phyloP scores from a whole-genome alignment of 1,140 invertebrate species.

The Penaeus indicus region DNA sequence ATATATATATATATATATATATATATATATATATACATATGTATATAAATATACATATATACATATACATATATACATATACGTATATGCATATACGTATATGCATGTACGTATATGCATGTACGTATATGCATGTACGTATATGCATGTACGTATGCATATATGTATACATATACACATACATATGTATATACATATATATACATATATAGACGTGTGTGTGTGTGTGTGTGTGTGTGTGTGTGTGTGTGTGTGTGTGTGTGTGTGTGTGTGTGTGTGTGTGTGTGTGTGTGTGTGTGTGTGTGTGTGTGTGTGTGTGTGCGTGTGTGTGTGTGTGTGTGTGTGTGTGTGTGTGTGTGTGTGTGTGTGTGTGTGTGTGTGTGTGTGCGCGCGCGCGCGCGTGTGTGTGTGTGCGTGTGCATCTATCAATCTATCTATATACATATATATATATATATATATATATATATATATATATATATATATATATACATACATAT shows the following conservation, averaged over 20 bases:
- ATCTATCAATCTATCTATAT: no score
- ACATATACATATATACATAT: conserved; percentile 12
- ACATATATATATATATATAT: no score
- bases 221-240: background rate
- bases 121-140: background rate
- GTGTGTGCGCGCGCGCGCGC: no score
- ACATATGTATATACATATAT: conserved; percentile 4
- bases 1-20: background rate
- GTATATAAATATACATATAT: background rate
- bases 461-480: no score
- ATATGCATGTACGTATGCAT: background rate
- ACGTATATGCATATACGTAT: background rate
- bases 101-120: background rate
- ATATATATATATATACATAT: background rate
- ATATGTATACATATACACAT: background rate
- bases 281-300: background rate
- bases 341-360: background rate
- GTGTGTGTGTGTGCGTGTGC: no score
- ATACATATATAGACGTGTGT: background rate
- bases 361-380: background rate
- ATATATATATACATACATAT: no score
- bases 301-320: background rate
- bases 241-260: background rate
- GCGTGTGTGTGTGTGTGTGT: background rate
- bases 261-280: background rate